Evolutionary conservation across 1,140 invertebrate genomes (phyloP).

Genomic region (Yoshiicerus persimilis): DNA sequence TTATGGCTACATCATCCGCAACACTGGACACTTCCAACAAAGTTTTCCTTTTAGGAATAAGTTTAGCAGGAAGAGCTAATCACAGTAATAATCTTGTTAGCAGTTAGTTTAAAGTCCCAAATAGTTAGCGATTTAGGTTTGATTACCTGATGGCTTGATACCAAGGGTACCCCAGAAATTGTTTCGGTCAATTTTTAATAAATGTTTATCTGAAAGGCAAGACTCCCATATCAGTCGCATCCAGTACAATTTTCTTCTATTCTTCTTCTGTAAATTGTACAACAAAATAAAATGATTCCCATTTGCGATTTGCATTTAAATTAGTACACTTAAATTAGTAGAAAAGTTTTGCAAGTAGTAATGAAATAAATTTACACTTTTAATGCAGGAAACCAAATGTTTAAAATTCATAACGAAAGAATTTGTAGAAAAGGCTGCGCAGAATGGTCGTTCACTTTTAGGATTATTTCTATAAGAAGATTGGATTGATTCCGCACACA

Average conservation of each 20-base stretch:
- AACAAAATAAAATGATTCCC: not conserved
- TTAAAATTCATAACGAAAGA: not conserved
- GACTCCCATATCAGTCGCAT: not conserved
- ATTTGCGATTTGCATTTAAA: no score
- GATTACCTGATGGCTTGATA: not conserved
- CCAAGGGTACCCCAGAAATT: not conserved
- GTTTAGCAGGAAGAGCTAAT: not conserved
- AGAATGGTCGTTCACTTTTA: not conserved
- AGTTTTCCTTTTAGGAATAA: not conserved
- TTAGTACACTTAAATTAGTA: no score
- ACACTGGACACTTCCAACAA: not conserved
- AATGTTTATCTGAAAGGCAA: not conserved
- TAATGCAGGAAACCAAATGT: not conserved
- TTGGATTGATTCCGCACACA: not conserved
- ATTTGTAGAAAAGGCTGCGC: not conserved
- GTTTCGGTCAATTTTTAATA: not conserved
- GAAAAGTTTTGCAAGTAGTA: not conserved
- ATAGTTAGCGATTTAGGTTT: no score
- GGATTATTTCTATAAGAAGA: not conserved
- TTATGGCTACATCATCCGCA: not conserved
- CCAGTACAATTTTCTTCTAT: not conserved
- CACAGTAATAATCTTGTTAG: no score
- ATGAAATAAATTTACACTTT: not conserved
- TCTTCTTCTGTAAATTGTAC: not conserved
- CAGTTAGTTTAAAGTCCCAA: no score